A percentile compares a stretch with the other conserved stretches of the same genome.
phyloP scores from a whole-genome alignment of 2,797 vertebrate genomes.

The Bovichtus variegatus region DNA sequence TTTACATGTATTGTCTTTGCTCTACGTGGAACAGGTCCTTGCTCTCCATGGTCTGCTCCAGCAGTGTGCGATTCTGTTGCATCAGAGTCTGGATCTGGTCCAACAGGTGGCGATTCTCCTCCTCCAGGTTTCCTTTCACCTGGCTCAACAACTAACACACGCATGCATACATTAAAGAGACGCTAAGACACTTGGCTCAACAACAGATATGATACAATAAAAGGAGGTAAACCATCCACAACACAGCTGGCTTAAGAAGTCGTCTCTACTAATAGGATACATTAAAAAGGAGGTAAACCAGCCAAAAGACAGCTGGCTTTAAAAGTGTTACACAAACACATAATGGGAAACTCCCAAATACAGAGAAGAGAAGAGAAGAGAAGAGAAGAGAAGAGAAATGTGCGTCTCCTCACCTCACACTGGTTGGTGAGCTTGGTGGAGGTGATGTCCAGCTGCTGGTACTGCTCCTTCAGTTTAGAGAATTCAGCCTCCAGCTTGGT shows the following conservation, averaged over 20 bases:
- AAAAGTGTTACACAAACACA: background rate
- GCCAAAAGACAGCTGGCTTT: background rate
- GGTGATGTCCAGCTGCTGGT: slow-evolving; percentile 97
- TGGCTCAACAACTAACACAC: slow-evolving; percentile 92
- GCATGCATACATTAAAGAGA: slow-evolving; percentile 15
- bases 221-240: background rate
- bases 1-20: slow-evolving; percentile 98
- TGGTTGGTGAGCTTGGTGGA: slow-evolving; percentile 97
- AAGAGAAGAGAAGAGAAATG: background rate
- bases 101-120: slow-evolving; percentile 97
- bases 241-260: slow-evolving; percentile 37
- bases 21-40: slow-evolving; percentile 98
- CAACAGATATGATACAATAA: slow-evolving; percentile 5
- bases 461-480: slow-evolving; percentile 95
- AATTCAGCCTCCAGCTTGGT: slow-evolving; percentile 97
- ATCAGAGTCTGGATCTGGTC: slow-evolving; percentile 99
- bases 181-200: background rate
- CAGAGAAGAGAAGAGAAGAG: background rate
- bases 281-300: slow-evolving; percentile 9
- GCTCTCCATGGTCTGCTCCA: slow-evolving; percentile 99
- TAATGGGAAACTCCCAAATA: background rate
- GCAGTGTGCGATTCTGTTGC: slow-evolving; percentile 95
- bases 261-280: background rate
- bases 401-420: slow-evolving; percentile 89
- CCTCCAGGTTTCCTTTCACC: slow-evolving; percentile 98